A percentile compares a stretch with the other conserved stretches of the same genome.
These are phyloP conservation scores for Steatornis caripensis DNA, from an alignment of 2,113 vertebrate species.

Conservation along the genomic window DNA sequence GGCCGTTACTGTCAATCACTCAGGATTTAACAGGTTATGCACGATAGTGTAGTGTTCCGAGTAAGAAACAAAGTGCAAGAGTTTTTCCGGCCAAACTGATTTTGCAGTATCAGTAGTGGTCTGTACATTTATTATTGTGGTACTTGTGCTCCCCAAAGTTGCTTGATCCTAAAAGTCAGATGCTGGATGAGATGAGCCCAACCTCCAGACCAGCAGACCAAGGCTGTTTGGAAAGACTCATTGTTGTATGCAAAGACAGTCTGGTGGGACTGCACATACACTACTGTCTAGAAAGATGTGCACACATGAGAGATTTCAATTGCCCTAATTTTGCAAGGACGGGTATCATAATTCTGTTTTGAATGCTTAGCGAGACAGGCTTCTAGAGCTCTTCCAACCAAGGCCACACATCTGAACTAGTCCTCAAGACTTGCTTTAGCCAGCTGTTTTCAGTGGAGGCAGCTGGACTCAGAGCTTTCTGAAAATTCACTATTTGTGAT, in stretches of 20 bases:
- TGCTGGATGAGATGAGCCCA: not conserved
- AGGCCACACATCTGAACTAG: not conserved
- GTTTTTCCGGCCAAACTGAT: not conserved
- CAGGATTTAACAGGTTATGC: not conserved
- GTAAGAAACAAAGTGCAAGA: not conserved
- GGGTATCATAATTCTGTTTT: not conserved
- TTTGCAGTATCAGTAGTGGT: not conserved
- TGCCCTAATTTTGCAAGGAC: not conserved
- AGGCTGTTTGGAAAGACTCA: not conserved
- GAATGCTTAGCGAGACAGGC: not conserved
- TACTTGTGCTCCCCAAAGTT: not conserved
- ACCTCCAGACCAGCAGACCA: rapidly evolving
- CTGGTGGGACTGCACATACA: not conserved
- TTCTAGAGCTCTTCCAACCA: not conserved
- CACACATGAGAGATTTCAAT: not conserved
- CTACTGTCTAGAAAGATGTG: not conserved
- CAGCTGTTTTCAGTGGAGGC: not conserved
- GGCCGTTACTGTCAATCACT: not conserved
- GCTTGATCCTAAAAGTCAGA: not conserved
- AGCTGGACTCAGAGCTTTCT: not conserved
- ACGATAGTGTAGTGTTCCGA: not conserved
- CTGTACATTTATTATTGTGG: rapidly evolving
- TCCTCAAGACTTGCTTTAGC: not conserved
- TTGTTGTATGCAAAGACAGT: not conserved
- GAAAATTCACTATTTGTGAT: not conserved